These are phyloP conservation scores for Centroberyx gerrardi DNA, from an alignment of 2,797 vertebrate species.

Conservation along the genomic window DNA sequence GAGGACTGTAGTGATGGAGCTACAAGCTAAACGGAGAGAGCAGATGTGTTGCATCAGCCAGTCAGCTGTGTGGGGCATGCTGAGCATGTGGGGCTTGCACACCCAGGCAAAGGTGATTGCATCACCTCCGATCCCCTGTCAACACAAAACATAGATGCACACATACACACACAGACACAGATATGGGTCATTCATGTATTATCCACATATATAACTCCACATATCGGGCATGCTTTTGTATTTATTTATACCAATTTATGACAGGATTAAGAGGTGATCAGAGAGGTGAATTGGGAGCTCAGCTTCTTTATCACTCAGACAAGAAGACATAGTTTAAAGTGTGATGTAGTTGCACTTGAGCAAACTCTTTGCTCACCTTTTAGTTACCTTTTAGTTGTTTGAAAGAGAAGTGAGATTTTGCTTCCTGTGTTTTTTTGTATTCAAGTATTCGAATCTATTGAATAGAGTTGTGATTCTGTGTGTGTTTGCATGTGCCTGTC, in stretches of 20 bases:
- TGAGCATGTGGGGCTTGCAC: conserved; percentile 45
- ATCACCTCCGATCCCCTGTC: conserved; percentile 50
- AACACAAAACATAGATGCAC: conserved; percentile 9
- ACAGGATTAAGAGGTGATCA: conserved; percentile 2
- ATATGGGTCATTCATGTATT: not conserved
- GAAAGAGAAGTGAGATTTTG: no score
- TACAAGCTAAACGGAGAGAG: conserved; percentile 26
- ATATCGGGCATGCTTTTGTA: not conserved
- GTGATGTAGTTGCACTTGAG: no score
- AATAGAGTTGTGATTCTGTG: not conserved
- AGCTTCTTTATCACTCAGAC: not conserved
- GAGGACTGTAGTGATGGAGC: conserved; percentile 35
- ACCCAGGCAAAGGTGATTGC: conserved; percentile 53
- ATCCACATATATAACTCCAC: not conserved
- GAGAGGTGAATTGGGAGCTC: not conserved
- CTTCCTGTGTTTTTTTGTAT: not conserved
- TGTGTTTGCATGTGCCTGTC: not conserved
- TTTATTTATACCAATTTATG: no score
- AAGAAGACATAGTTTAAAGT: no score
- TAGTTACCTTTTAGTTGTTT: no score
- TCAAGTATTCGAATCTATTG: no score
- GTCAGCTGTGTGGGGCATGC: conserved; percentile 25
- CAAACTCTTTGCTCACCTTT: no score
- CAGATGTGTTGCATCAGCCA: conserved; percentile 63
- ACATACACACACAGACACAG: not conserved